Evolutionary conservation across 2,113 vertebrate species (phyloP), one percentile per base, ranked within the genome.

Genomic region (Eclectus roratus): DNA sequence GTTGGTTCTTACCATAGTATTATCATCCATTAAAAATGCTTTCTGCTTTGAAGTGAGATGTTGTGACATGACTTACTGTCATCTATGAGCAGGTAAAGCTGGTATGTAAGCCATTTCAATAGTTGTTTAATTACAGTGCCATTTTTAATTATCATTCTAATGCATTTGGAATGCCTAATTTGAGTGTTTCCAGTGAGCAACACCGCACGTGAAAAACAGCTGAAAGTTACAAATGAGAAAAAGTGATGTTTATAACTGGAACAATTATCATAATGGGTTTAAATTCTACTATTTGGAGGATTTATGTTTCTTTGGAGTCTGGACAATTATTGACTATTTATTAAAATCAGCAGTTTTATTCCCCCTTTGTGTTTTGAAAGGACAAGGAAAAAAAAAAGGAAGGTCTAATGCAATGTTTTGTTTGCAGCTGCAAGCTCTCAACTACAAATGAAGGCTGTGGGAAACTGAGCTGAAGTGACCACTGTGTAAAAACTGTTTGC

Each of bases 161-260:
- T 85, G 65, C 72, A 44, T 96, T 92, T 81, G 28, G 47, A 88
- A 92, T 65, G 72, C 11, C 31, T 95, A 80, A 95, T 96, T 90
- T 93, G 77, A 93, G 44, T 94, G 58, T 91, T 96, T 95, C 63
- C 93, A 78, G 64, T 91, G 78, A 96, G 77, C 46, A 94, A 46
- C 47, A 92, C 35, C 92, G 49, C 49, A 97, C 97, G 55, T 94
- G 70, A 97, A 92, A 97, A 98, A 88, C 58, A 97, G 90, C 85
- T 92, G 89, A 96, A 92, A 92, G 79, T 74, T 84, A 92, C 82
- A 94, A 94, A 96, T 89, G 0, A 95, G 94, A 85, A 92, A 92
- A 96, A 94, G 55, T 83, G 43, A 88, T 95, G 37, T 92, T 97
- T 97, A 80, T 94, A 93, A 94, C 78, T 93, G 80, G 56, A 84